A percentile compares a stretch with the other conserved stretches of the same genome.
Evolutionary conservation across 2,113 vertebrate genomes (phyloP).

Genomic region (Gambusia affinis): DNA sequence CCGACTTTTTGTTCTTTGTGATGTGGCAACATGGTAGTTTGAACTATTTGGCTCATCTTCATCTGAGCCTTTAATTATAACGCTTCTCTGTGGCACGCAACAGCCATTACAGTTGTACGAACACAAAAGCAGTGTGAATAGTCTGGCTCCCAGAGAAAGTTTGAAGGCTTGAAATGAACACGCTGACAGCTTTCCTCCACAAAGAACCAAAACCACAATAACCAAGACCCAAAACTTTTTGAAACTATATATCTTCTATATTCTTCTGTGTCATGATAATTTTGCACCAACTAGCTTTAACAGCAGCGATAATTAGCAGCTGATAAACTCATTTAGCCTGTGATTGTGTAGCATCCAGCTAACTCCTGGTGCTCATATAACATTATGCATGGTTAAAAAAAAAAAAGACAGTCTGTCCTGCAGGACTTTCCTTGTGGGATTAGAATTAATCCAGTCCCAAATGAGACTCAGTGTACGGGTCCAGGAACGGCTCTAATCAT

Average conservation of each 20-base stretch:
- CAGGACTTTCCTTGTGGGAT: slow-evolving; percentile 57
- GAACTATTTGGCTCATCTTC: slow-evolving; percentile 70
- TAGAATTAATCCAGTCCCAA: slow-evolving; percentile 66
- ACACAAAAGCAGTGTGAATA: slow-evolving; percentile 34
- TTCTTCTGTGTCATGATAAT: background rate
- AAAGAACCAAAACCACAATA: slow-evolving; percentile 12
- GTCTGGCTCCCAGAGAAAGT: slow-evolving; percentile 31
- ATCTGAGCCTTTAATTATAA: slow-evolving; percentile 72
- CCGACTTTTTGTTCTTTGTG: slow-evolving; percentile 68
- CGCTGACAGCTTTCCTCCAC: background rate
- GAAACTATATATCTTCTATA: background rate
- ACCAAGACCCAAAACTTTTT: background rate
- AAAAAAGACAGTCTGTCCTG: slow-evolving; percentile 29
- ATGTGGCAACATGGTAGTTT: slow-evolving; percentile 73
- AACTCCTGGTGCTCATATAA: slow-evolving; percentile 21
- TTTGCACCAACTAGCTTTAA: background rate
- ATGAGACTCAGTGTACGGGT: slow-evolving; percentile 44
- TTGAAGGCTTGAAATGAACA: slow-evolving; percentile 24
- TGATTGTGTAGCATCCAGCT: slow-evolving; percentile 32
- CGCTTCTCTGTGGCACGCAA: slow-evolving; percentile 68
- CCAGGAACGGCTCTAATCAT: slow-evolving; percentile 43
- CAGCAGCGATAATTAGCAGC: slow-evolving; percentile 32
- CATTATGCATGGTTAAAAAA: slow-evolving; percentile 42
- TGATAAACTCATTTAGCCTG: slow-evolving; percentile 45
- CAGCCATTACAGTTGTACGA: slow-evolving; percentile 46